Base-by-base conservation (phyloP, 2,113 vertebrate species). In the Tyrannus savana region DNA sequence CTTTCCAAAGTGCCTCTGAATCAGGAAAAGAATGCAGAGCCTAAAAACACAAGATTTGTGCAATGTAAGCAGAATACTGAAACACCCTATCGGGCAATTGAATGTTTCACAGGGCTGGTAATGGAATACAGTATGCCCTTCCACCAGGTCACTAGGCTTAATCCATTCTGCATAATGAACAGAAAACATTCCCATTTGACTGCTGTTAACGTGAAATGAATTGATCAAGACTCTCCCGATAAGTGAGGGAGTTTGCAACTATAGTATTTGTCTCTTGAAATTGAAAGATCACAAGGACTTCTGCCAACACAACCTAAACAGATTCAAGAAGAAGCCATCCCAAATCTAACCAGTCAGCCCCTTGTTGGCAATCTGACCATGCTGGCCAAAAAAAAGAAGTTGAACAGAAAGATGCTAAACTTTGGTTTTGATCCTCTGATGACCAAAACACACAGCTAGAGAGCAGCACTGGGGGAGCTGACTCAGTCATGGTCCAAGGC, bases 21-120 rank as follows among this genome's bases (percentile, higher is more conserved):
- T n/a, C 19, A 12, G 67, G 53, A 42, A 82, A 89, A 82, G 53
- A 94, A 79, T 2, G 0, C 12, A 58, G 71, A 89, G 37, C 41
- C 33, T 87, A 47, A 87, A 94, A 93, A 25, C 44, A 52, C n/a
- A 79, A 37, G 41, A 22, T 22, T 49, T 69, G 62, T 55, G 33
- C 37, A 82, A 75, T 8, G 7, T 24, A 89, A 89, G 50, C 12
- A 12, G 31, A 71, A 52, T 25, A 90, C n/a, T 59, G 47, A 64
- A 84, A 84, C 92, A 50, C 4, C 1, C 0, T n/a, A 62, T 63
- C 0, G 0, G 18, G 67, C 9, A 1, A 72, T 3, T 18, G 35
- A 87, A 39, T 17, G 47, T 68, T 56, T 91, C 47, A 68, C 60
- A 89, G 44, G 17, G n/a, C 18, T 87, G 21, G 69, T 53, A 87